Evolutionary conservation across 2,797 vertebrate genomes (phyloP), one percentile per base, ranked within the genome.

Genomic region (Lophius americanus): DNA sequence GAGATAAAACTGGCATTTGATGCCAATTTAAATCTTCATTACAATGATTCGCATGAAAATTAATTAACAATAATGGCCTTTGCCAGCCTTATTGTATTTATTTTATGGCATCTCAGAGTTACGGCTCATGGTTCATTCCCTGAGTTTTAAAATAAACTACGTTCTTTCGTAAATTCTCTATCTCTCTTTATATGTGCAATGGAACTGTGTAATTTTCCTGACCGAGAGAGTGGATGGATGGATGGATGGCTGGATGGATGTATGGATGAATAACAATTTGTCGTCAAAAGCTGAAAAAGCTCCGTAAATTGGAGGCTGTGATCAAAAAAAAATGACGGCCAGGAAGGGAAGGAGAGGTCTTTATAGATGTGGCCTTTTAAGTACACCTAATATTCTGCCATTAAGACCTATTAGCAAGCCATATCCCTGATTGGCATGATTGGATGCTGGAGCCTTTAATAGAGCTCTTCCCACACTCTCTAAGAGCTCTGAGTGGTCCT

Each of bases 401-500:
- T 88, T 82, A 76, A 56, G 47, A 64, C 44, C 53, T 53, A 73
- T 74, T 77, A 77, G 44, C 33, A 38, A 62, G 50, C 60, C 41
- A 35, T 37, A 58, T 46, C 54, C 76, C 57, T 74, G 39, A 79
- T 75, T 76, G 68, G 50, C 49, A 38, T 67, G 73, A 79, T 63
- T 76, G 49, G 51, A 73, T 43, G 60, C 50, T 51, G n/a, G 39
- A 60, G 53, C 50, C 48, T 79, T 75, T 73, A 66, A 81, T 43
- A 60, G 59, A 55, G 61, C 70, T 81, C 80, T 71, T 68, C 55
- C 60, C n/a, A 14, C 56, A 41, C 36, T 52, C 70, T 81, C 69
- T 89, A 78, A 88, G 85, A 87, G 85, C 76, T 78, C 75, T 70
- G 68, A 84, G 83, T 85, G 83, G 74, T 82, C 78, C 76, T 86